Percentiles rank a stretch among this genome's conserved stretches.
phyloP scores from a whole-genome alignment of 2,888 invertebrate species.

The Hedya salicella region DNA sequence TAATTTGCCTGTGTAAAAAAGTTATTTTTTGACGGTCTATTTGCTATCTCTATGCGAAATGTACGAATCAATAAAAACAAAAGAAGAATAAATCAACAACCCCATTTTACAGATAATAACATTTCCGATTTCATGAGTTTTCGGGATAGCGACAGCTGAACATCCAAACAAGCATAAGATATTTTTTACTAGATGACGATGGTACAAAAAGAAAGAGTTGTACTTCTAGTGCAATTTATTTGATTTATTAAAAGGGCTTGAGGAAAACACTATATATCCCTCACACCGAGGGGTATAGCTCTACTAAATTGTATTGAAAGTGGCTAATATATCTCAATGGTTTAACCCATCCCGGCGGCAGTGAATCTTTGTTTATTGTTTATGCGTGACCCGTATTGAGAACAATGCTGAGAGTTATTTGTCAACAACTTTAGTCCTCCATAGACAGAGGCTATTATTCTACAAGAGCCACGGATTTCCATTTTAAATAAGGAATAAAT shows the following conservation, averaged over 20 bases:
- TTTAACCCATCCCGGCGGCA: constrained; percentile 24
- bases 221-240: constrained; percentile 9
- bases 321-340: constrained; percentile 36
- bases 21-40: too few species aligned
- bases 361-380: constrained; percentile 42
- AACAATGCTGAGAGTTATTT: constrained; percentile 41
- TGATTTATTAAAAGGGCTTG: constrained; percentile 34
- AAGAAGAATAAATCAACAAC: too few species aligned
- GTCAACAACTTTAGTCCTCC: constrained; percentile 39
- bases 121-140: too few species aligned
- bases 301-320: constrained; percentile 39
- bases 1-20: too few species aligned
- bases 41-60: too few species aligned
- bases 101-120: too few species aligned
- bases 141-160: too few species aligned
- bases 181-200: too few species aligned
- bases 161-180: too few species aligned
- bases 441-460: constrained; percentile 42
- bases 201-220: not conserved
- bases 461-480: constrained; percentile 38
- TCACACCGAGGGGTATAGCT: constrained; percentile 30
- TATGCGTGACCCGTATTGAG: constrained; percentile 36
- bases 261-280: constrained; percentile 38
- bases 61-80: too few species aligned
- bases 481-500: constrained; percentile 40